phyloP scores from a whole-genome alignment of 2,888 invertebrate species.

The Tetragonula carbonaria region DNA sequence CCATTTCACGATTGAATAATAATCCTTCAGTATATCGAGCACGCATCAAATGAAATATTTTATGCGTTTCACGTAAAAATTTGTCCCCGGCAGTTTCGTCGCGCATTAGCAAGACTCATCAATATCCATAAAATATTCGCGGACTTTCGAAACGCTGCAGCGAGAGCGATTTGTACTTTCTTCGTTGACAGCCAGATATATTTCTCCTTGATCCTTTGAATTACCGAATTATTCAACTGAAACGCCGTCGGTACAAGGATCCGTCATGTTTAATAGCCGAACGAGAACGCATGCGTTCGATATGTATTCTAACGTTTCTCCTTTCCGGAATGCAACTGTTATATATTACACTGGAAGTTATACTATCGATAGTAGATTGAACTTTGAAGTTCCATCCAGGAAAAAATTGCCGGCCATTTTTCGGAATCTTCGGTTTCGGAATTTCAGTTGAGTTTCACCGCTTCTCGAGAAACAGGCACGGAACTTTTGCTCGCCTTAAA shows the following conservation, averaged over 20 bases:
- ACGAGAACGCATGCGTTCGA: constrained; percentile 40
- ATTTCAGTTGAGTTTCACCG: constrained; percentile 3
- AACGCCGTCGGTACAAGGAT: neutral
- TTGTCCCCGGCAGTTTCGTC: neutral
- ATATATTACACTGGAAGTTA: neutral
- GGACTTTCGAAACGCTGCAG: neutral
- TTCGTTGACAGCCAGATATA: constrained; percentile 50
- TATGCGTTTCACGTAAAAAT: neutral
- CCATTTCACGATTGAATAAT: too few relatives aligned
- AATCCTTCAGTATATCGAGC: neutral
- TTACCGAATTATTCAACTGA: constrained; percentile 66
- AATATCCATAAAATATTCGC: constrained; percentile 29
- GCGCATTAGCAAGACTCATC: neutral
- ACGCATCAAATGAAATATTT: neutral
- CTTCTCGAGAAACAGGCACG: neutral
- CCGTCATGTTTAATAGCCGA: constrained; percentile 18
- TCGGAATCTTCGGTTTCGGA: neutral
- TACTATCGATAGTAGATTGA: neutral
- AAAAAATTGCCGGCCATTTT: neutral
- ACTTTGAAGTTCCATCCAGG: neutral
- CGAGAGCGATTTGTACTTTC: constrained; percentile 42
- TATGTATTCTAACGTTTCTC: constrained; percentile 55
- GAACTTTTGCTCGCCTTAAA: constrained; percentile 4
- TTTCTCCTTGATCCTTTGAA: constrained; percentile 58
- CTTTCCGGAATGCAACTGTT: constrained; percentile 13